Conservation (phyloP, 2,113 vertebrate species). For the Electrona antarctica region DNA sequence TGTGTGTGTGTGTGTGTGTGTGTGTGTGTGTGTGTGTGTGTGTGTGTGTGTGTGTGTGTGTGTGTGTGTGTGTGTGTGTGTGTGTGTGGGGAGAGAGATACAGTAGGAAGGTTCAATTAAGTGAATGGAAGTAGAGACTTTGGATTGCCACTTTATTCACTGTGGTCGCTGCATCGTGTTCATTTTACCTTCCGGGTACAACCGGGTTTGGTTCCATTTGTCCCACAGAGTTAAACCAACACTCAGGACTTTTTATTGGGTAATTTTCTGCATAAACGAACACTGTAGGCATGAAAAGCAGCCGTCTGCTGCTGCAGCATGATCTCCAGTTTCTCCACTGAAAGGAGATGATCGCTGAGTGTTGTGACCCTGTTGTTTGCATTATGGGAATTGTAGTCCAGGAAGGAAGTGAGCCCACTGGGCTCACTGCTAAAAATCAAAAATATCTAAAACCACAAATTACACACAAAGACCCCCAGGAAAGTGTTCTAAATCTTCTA, state of each 20-base stretch:
- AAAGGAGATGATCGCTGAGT: no score
- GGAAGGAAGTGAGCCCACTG: no score
- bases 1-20: conserved; percentile 16
- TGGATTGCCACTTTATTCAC: conserved; percentile 41
- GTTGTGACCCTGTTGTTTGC: not conserved
- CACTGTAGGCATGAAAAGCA: conserved; percentile 64
- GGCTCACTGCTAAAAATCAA: no score
- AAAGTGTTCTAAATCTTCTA: no score
- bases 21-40: not conserved
- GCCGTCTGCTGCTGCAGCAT: conserved; percentile 25
- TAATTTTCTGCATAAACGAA: conserved; percentile 79
- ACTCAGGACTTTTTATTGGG: conserved; percentile 18
- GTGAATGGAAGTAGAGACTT: conserved; percentile 25
- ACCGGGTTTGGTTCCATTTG: no score
- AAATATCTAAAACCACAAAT: no score
- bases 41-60: conserved; percentile 9
- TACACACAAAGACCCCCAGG: no score
- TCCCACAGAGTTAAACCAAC: no score
- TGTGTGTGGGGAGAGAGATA: conserved; percentile 21
- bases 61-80: conserved; percentile 18
- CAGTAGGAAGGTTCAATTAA: not conserved
- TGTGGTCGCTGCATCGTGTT: conserved; percentile 25
- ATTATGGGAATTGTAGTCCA: no score
- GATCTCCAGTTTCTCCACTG: no score
- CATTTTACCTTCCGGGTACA: no score